Conservation (phyloP, 2,888 invertebrate genomes). For the Meteorus cinctellus region DNA sequence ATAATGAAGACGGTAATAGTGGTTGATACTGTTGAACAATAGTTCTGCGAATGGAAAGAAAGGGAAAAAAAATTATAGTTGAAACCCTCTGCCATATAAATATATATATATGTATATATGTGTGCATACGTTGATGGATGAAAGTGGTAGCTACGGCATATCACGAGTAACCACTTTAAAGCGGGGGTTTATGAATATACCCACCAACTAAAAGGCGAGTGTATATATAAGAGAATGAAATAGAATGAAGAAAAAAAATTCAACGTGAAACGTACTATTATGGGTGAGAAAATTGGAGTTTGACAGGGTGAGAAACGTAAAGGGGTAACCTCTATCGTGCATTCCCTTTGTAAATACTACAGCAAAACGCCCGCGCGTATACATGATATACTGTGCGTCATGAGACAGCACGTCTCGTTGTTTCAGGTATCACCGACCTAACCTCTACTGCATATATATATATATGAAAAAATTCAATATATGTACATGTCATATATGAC, state of each 20-base stretch:
- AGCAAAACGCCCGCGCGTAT: conserved; percentile 31
- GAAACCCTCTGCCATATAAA: neutral
- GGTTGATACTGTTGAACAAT: neutral
- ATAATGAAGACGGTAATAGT: neutral
- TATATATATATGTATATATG: neutral
- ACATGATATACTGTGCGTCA: conserved; percentile 1
- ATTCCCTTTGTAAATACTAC: conserved; percentile 52
- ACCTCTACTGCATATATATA: conserved; percentile 4
- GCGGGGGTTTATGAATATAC: conserved; percentile 8
- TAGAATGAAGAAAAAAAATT: conserved; percentile 10
- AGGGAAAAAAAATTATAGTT: conserved; percentile 2
- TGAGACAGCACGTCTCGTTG: neutral
- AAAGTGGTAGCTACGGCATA: neutral
- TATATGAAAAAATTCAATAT: neutral
- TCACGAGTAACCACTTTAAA: conserved; percentile 10
- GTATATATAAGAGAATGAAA: conserved; percentile 2
- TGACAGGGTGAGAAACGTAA: conserved; percentile 34
- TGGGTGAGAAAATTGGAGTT: conserved; percentile 46
- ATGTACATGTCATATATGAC: neutral
- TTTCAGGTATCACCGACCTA: neutral
- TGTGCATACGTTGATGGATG: neutral
- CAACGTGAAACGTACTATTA: conserved; percentile 9
- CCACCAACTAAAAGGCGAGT: neutral
- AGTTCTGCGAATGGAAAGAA: neutral
- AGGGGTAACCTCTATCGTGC: conserved; percentile 41